These are phyloP conservation scores for Anthopleura sola DNA, from an alignment of 64 coral and sea anemone genomes.

Conservation along the genomic window DNA sequence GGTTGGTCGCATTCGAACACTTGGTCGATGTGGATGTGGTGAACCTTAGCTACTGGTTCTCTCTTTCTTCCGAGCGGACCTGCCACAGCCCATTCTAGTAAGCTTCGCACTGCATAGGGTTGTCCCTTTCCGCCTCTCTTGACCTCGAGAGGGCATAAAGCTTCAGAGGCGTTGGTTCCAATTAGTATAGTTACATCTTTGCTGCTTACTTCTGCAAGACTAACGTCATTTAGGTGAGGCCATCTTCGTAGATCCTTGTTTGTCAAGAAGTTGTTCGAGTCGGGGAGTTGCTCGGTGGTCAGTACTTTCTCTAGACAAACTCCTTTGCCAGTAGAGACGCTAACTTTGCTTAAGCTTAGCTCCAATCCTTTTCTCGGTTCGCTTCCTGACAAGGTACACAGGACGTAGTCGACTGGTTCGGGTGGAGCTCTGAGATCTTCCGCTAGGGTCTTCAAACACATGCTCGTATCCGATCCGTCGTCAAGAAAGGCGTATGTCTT, in stretches of 20 bases:
- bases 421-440: not conserved
- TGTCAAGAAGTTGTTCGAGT: constrained; percentile 4
- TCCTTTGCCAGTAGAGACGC: not conserved
- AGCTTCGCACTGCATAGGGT: constrained; percentile 5
- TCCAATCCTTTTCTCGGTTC: not conserved
- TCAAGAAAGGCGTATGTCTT: constrained; percentile 24
- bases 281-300: not conserved
- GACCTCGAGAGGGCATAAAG: constrained; percentile 36
- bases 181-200: constrained; percentile 30
- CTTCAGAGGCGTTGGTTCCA: constrained; percentile 23
- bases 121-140: constrained; percentile 2
- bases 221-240: constrained; percentile 30
- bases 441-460: not conserved
- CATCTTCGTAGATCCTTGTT: constrained; percentile 21
- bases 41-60: not conserved
- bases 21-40: constrained; percentile 34
- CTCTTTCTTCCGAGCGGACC: constrained; percentile 20
- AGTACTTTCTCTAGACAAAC: constrained; percentile 16
- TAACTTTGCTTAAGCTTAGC: not conserved
- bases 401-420: not conserved
- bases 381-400: constrained; percentile 9
- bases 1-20: constrained; percentile 1
- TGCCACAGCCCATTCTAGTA: constrained; percentile 29
- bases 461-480: constrained; percentile 29
- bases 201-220: constrained; percentile 2